Evolutionary conservation across 2,888 invertebrate species (phyloP), one percentile per base, ranked within the genome.

Genomic region (Zaprionus bogoriensis): DNA sequence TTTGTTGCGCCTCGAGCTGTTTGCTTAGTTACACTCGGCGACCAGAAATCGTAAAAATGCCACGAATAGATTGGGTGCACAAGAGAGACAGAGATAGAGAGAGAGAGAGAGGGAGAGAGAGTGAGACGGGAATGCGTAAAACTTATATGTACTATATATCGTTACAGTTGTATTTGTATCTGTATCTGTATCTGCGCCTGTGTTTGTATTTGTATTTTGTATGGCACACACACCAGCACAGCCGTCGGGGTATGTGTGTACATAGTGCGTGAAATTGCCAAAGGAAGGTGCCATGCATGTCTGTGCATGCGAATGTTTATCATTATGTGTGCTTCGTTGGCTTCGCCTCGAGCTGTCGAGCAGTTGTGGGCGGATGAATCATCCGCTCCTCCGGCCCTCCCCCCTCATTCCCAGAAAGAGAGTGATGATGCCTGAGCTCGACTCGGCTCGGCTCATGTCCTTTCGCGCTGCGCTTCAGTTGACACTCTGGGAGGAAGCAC

Each of bases 1-100:
- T 81, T 86, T 86, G 74, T 67, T 83, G 59, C 65, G 80, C 81
- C 83, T 64, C 67, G 39, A 74, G 81, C 78, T 67, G 69, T 66
- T 82, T 71, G 66, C 68, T 70, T 80, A 84, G 84, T 77, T 72
- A 74, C 77, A 67, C 53, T 70, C 50, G 42, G 64, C 51, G 73
- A 66, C 44, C 64, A 60, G 62, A 60, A 68, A 79, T 82, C 80
- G 69, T 81, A 85, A 86, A 82, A 85, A 74, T 70, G 74, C 72
- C 80, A 64, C 46, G 51, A 51, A 38, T 48, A 61, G 50, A 58
- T 54, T 47, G 42, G 25, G 41, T 19, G 19, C 10, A 4, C 54
- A 10, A 10, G n/a, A 32, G 19, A 30, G 47, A 19, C 6, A 30
- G 41, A 30, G 14, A 6, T 6, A 39, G 5, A 6, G 3, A 14